Percentiles rank a stretch among this genome's conserved stretches.
phyloP scores from a whole-genome alignment of 2,797 vertebrate genomes.

The Decapterus maruadsi region DNA sequence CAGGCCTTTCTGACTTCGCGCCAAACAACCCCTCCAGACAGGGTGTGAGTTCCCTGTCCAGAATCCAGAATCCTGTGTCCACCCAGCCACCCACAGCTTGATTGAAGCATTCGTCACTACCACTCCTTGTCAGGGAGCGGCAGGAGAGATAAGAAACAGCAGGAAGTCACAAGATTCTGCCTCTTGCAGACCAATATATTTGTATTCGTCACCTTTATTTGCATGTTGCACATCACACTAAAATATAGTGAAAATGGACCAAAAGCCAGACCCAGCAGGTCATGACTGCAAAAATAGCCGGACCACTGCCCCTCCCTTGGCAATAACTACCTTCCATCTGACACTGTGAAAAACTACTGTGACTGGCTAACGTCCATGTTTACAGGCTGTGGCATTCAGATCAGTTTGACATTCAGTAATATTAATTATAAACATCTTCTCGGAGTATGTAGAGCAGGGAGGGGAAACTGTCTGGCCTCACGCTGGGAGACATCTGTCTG shows the following conservation, averaged over 20 bases:
- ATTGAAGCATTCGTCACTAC: conserved; percentile 33
- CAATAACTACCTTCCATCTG: background rate
- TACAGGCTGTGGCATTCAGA: conserved; percentile 19
- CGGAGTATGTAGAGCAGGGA: conserved; percentile 1
- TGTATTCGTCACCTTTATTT: background rate
- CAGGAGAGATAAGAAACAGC: conserved; percentile 21
- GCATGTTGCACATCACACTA: background rate
- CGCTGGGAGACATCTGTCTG: background rate
- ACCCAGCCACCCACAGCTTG: conserved; percentile 24
- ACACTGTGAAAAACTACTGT: conserved; percentile 7
- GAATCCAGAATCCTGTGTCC: conserved; percentile 33
- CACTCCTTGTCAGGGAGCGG: conserved; percentile 34
- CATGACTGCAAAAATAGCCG: conserved; percentile 14
- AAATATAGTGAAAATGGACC: background rate
- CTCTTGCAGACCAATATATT: background rate
- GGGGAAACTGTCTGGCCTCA: background rate
- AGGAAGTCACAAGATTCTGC: conserved; percentile 20
- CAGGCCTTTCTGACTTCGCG: conserved; percentile 40
- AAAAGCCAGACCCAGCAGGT: background rate
- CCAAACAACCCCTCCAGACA: conserved; percentile 51
- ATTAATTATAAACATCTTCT: conserved; percentile 32
- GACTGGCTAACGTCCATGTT: conserved; percentile 34
- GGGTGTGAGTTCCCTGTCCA: conserved; percentile 24
- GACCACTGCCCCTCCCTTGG: background rate
- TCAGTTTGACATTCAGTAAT: conserved; percentile 29